Conservation (phyloP, 2,888 invertebrate genomes). For the Drosophila flavopinicola region DNA sequence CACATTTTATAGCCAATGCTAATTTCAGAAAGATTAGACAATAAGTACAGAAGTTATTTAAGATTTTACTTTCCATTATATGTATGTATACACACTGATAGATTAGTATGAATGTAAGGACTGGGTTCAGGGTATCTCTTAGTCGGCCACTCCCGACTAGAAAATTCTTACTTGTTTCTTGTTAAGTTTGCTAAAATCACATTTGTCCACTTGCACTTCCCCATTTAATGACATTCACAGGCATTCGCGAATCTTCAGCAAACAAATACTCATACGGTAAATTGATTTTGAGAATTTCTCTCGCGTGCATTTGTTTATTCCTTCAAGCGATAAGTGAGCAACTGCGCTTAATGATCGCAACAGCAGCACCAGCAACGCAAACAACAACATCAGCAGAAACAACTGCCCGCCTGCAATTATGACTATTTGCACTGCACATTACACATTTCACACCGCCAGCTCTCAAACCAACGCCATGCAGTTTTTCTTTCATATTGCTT, state of each 20-base stretch:
- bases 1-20: too few species aligned
- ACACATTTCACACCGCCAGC: slow-evolving; percentile 64
- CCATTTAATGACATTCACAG: slow-evolving; percentile 64
- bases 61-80: too few species aligned
- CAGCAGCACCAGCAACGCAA: slow-evolving; percentile 21
- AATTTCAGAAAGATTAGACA: too few species aligned
- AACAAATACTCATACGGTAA: slow-evolving; percentile 53
- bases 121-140: too few species aligned
- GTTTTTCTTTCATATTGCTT: slow-evolving; percentile 49
- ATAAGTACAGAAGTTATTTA: too few species aligned
- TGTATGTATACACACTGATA: too few species aligned
- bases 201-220: slow-evolving; percentile 48
- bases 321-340: slow-evolving; percentile 78
- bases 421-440: slow-evolving; percentile 77
- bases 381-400: neutral
- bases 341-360: slow-evolving; percentile 69
- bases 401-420: slow-evolving; percentile 66
- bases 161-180: too few species aligned
- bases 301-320: slow-evolving; percentile 72
- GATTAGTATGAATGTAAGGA: too few species aligned
- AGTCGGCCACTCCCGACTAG: too few species aligned
- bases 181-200: slow-evolving; percentile 35
- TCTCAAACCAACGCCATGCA: slow-evolving; percentile 38
- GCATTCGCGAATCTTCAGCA: slow-evolving; percentile 55
- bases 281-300: slow-evolving; percentile 75